Evolutionary conservation across 1,140 invertebrate genomes (phyloP).

Genomic region (Meteorus sp.): DNA sequence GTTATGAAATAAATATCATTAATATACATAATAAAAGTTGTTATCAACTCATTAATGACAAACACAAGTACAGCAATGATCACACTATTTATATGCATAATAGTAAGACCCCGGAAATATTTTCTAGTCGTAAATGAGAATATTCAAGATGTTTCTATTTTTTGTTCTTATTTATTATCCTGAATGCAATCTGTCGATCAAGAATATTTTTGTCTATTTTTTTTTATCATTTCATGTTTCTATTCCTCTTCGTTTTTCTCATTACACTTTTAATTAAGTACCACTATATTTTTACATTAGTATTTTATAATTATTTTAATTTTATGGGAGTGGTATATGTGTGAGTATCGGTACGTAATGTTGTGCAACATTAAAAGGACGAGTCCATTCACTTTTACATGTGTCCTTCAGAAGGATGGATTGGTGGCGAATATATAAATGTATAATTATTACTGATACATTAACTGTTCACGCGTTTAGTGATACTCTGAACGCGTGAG

Average conservation of each 20-base stretch:
- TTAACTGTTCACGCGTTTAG: neutral
- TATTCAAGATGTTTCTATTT: neutral
- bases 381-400: conserved; percentile 18
- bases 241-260: neutral
- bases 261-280: conserved; percentile 3
- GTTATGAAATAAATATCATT: conserved; percentile 4
- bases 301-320: conserved; percentile 12
- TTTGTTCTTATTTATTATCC: neutral
- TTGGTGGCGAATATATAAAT: neutral
- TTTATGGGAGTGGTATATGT: conserved; percentile 12
- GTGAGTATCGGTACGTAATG: neutral
- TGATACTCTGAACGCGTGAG: neutral
- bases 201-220: neutral
- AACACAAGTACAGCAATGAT: no score
- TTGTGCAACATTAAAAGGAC: conserved; percentile 16
- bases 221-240: neutral
- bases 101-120: no score
- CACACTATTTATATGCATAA: no score
- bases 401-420: conserved; percentile 18
- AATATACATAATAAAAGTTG: no score
- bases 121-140: neutral
- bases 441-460: neutral
- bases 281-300: neutral
- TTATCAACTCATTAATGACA: no score
- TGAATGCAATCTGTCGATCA: neutral